Evolutionary conservation across 2,797 vertebrate genomes (phyloP).

Genomic region (Eulemur albifrons): DNA sequence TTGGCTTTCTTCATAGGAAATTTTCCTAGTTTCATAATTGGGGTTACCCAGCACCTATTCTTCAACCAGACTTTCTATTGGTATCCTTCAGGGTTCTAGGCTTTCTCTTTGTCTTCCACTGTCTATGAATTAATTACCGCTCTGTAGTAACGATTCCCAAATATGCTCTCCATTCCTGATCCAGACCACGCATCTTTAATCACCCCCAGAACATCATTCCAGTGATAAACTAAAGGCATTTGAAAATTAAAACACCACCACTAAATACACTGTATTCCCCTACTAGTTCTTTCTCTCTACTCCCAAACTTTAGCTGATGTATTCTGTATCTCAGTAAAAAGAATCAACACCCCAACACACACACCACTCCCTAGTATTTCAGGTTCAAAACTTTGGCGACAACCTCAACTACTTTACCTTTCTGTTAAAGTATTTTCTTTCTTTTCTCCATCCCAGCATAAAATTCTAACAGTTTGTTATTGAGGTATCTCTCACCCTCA

Average conservation of each 20-base stretch:
- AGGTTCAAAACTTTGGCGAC: not conserved
- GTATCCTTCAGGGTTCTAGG: not conserved
- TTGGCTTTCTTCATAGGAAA: not conserved
- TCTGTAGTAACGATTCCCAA: not conserved
- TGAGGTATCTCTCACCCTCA: not conserved
- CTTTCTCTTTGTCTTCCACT: not conserved
- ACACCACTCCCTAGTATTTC: not conserved
- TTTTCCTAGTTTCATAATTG: not conserved
- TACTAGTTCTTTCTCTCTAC: not conserved
- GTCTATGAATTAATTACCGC: not conserved
- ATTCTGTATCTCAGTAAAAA: not conserved
- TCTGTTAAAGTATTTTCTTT: not conserved
- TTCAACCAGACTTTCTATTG: not conserved
- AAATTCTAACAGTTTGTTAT: not conserved
- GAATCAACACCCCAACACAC: not conserved
- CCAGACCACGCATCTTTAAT: not conserved
- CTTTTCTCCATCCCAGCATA: not conserved
- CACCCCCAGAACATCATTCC: not conserved
- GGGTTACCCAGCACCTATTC: not conserved
- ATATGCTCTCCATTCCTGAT: not conserved
- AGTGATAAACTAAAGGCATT: not conserved
- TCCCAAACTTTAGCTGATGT: not conserved
- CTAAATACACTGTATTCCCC: not conserved
- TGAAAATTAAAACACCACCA: not conserved
- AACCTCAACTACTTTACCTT: slow-evolving; percentile 14